Conservation (phyloP, 2,113 vertebrate species). For the Addax nasomaculatus region DNA sequence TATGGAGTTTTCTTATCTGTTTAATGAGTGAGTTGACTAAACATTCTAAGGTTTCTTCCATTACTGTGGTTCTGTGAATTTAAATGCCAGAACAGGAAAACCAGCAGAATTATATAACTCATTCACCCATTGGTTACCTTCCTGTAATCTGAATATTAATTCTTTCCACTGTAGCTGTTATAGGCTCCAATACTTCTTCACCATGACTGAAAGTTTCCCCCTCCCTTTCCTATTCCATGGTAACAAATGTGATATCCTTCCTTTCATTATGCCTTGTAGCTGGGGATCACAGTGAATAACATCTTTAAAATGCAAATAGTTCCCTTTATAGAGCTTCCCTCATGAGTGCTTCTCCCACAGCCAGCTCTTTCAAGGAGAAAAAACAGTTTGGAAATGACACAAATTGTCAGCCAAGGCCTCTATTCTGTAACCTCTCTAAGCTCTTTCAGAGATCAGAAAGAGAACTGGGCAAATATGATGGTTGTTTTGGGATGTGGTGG, state of each 20-base stretch:
- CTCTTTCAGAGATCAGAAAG: slow-evolving; percentile 41
- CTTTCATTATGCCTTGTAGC: slow-evolving; percentile 25
- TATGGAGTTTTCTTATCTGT: not conserved
- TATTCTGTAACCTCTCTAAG: not conserved
- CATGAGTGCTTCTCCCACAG: not conserved
- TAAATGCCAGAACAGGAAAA: not conserved
- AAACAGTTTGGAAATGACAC: slow-evolving; percentile 13
- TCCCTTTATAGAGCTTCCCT: not conserved
- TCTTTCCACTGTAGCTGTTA: not conserved
- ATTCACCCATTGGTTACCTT: not conserved
- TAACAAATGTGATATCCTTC: not conserved
- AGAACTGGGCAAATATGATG: slow-evolving; percentile 12
- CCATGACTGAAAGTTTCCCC: not conserved
- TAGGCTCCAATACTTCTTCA: not conserved
- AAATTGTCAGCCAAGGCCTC: not conserved
- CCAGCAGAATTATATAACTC: not conserved
- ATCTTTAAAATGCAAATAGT: not conserved
- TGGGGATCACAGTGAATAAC: not conserved
- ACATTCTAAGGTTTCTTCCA: not conserved
- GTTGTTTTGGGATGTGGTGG: not conserved
- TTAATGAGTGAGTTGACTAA: not conserved
- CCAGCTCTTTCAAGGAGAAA: not conserved
- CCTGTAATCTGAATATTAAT: not conserved
- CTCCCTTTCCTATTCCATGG: too few relatives aligned
- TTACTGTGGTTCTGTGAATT: not conserved